Conservation (phyloP, 1,140 invertebrate genomes). For the Chionoecetes opilio region DNA sequence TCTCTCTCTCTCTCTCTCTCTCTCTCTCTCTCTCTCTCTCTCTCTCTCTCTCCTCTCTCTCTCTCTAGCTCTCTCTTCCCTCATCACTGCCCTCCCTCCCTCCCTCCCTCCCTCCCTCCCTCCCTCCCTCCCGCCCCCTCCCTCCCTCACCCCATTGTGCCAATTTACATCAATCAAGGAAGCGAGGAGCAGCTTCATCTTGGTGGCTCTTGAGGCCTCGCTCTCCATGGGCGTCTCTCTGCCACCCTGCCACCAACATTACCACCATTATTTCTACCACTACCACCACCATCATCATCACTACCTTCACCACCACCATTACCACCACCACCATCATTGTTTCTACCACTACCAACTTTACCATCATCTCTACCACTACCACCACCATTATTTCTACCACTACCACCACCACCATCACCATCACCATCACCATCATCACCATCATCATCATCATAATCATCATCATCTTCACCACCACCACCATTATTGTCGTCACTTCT, state of each 20-base stretch:
- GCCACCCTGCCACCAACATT: not conserved
- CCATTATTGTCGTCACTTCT: not conserved
- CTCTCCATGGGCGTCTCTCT: not conserved
- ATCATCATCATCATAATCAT: not conserved
- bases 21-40: slow-evolving; percentile 1
- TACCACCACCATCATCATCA: not conserved
- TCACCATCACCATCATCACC: not conserved
- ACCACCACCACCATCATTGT: not conserved
- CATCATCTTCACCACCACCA: not conserved
- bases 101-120: not conserved
- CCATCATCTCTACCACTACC: not conserved
- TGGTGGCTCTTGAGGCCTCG: not conserved
- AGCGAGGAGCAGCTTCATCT: slow-evolving; percentile 32
- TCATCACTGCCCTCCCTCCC: not conserved
- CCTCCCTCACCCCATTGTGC: slow-evolving; percentile 25
- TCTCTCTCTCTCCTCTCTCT: not conserved
- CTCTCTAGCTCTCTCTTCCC: not conserved
- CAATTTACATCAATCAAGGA: slow-evolving; percentile 51
- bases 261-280: not conserved
- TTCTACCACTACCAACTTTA: not conserved
- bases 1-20: not conserved
- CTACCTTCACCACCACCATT: not conserved
- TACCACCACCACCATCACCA: not conserved
- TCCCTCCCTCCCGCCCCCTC: not conserved
- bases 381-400: not conserved